Conservation (phyloP, 2,888 invertebrate genomes). For the Rhyacophila evoluta region DNA sequence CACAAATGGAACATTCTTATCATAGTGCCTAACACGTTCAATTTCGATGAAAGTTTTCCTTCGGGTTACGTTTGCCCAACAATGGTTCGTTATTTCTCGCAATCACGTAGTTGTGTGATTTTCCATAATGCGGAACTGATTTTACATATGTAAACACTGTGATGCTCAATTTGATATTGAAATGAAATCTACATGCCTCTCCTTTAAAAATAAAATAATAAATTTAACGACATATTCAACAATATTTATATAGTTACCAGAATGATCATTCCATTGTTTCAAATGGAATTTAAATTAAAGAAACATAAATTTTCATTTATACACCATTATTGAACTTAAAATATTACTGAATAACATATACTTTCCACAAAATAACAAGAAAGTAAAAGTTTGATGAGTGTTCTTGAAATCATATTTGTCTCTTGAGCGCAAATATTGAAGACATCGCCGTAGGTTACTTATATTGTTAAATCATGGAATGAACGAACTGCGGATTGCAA, state of each 20-base stretch:
- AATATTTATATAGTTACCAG: too few species aligned
- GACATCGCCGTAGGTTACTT: background rate
- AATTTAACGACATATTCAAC: too few species aligned
- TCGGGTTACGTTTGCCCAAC: background rate
- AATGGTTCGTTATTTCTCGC: slow-evolving; percentile 8
- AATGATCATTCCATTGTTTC: too few species aligned
- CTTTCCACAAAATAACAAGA: background rate
- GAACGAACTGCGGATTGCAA: background rate
- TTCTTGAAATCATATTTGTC: background rate
- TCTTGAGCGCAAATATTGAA: background rate
- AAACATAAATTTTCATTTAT: too few species aligned
- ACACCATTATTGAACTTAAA: too few species aligned
- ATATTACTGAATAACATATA: too few species aligned
- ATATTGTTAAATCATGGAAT: slow-evolving; percentile 1
- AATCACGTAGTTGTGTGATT: background rate
- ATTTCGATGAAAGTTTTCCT: background rate
- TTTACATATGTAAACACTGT: background rate
- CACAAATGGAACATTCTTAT: background rate
- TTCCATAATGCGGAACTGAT: background rate
- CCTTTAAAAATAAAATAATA: too few species aligned
- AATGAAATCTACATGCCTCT: too few species aligned
- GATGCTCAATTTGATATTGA: too few species aligned
- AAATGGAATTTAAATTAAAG: too few species aligned
- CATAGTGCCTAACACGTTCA: background rate
- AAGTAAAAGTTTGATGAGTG: background rate